Conservation (phyloP, 2,888 invertebrate species). For the Apotomis betuletana region DNA sequence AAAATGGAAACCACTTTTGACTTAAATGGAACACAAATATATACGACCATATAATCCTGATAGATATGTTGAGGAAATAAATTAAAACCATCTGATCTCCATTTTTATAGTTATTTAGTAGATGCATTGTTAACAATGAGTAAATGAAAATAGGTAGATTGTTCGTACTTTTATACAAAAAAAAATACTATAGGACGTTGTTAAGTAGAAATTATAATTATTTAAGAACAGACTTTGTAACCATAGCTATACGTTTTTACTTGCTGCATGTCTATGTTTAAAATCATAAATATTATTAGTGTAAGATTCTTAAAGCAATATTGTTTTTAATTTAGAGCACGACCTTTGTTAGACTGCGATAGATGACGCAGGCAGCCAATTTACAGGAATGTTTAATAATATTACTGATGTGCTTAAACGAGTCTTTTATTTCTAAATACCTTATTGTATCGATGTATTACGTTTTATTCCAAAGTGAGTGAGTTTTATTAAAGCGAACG, state of each 20-base stretch:
- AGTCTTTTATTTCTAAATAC: constrained; percentile 56
- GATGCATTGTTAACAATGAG: constrained; percentile 5
- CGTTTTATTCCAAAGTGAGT: no score
- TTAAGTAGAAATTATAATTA: constrained; percentile 13
- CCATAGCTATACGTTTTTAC: constrained; percentile 33
- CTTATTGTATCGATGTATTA: background rate
- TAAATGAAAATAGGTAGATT: constrained; percentile 13
- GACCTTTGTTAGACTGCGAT: constrained; percentile 41
- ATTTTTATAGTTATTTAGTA: constrained; percentile 21
- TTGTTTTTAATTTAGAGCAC: constrained; percentile 36
- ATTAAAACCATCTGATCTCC: constrained; percentile 32
- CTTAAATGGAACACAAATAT: background rate
- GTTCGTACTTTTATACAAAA: constrained; percentile 35
- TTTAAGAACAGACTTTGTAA: constrained; percentile 30
- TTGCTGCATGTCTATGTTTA: constrained; percentile 37
- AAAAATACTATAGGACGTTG: constrained; percentile 15
- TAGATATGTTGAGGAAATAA: background rate
- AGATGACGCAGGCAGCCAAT: constrained; percentile 55
- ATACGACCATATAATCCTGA: constrained; percentile 2
- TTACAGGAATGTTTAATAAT: constrained; percentile 56
- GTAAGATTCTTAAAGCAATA: constrained; percentile 66
- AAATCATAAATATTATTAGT: constrained; percentile 46
- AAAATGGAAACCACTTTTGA: background rate
- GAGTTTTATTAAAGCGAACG: no score
- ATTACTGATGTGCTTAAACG: constrained; percentile 70